Base-by-base conservation (phyloP, 2,113 vertebrate species). In the Coptodon rendalli region DNA sequence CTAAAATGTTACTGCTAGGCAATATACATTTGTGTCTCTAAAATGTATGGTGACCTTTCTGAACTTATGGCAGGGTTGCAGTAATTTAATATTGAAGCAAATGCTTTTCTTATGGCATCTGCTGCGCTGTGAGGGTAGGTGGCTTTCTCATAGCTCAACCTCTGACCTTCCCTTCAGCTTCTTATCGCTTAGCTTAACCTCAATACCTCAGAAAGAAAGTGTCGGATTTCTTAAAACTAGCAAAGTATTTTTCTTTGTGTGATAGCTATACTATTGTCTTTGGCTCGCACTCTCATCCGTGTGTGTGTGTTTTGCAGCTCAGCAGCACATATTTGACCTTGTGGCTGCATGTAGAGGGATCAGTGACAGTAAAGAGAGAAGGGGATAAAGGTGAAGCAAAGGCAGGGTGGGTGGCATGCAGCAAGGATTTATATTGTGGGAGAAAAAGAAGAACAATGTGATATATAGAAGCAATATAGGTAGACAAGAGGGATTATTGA, bases 241-340 rank as follows among this genome's bases (percentile, higher is more conserved):
- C 9, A 50, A 27, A 19, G 8, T 16, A 4, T 79, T 29, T 34
- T 48, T 3, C 24, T 82, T 45, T 63, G 17, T 24, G 12, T 57
- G 79, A 5, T 29, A 48, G 63, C 24, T 73, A 66, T 48, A n/a
- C 50, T 80, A 10, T 63, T 34, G 3, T 31, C 9, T 31, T 19
- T 79, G 16, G 31, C 50, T 43, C 31, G 2, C n/a, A 43, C n/a
- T 13, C 4, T 63, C n/a, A 78, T 82, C 24, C 4, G 4, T 22
- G 86, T 17, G n/a, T 82, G n/a, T 82, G 59, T 38, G 13, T 57
- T 31, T 57, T 27, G 12, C 61, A 63, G 17, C 48, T 83, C 86
- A 38, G 63, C 31, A 34, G 56, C n/a, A 50, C 63, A 52, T 66
- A 34, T 81, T 85, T 83, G 50, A 89, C 85, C 82, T 9, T n/a